Conservation (phyloP, 2,797 vertebrate genomes). For the Arnoldichthys spilopterus region DNA sequence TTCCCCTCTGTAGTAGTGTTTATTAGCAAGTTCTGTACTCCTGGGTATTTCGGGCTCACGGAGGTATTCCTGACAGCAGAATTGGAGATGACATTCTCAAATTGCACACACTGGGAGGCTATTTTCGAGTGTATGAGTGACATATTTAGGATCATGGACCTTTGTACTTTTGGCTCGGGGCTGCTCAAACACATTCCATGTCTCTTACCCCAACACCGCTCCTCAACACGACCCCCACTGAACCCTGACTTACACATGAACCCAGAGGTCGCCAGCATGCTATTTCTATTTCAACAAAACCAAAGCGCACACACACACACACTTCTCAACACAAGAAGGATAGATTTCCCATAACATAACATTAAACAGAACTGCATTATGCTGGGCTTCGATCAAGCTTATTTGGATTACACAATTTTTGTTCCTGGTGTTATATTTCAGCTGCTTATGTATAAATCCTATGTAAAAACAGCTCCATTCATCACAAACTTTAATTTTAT, state of each 20-base stretch:
- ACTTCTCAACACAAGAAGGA: not conserved
- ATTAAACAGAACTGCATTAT: not conserved
- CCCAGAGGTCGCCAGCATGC: slow-evolving; percentile 62
- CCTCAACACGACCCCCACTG: slow-evolving; percentile 56
- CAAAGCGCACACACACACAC: slow-evolving; percentile 13
- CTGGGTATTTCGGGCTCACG: slow-evolving; percentile 57
- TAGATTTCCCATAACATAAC: not conserved
- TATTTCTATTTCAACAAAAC: slow-evolving; percentile 51
- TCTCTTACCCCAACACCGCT: slow-evolving; percentile 59
- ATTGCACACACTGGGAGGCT: slow-evolving; percentile 64
- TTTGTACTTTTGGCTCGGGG: slow-evolving; percentile 58
- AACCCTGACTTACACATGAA: slow-evolving; percentile 67
- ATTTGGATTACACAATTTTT: not conserved
- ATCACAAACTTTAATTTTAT: too few species aligned
- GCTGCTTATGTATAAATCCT: too few species aligned
- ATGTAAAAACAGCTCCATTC: too few species aligned
- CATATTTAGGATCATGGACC: slow-evolving; percentile 68
- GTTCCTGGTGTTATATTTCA: too few species aligned
- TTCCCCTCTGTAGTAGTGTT: slow-evolving; percentile 36
- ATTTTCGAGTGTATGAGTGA: slow-evolving; percentile 68
- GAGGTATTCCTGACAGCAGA: slow-evolving; percentile 61
- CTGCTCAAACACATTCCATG: slow-evolving; percentile 65
- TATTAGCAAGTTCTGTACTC: slow-evolving; percentile 26
- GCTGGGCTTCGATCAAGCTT: not conserved
- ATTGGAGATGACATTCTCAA: slow-evolving; percentile 65